Percentiles rank a stretch among this genome's conserved stretches.
phyloP scores from a whole-genome alignment of 1,140 invertebrate genomes.

The Drosophila paulistorum region DNA sequence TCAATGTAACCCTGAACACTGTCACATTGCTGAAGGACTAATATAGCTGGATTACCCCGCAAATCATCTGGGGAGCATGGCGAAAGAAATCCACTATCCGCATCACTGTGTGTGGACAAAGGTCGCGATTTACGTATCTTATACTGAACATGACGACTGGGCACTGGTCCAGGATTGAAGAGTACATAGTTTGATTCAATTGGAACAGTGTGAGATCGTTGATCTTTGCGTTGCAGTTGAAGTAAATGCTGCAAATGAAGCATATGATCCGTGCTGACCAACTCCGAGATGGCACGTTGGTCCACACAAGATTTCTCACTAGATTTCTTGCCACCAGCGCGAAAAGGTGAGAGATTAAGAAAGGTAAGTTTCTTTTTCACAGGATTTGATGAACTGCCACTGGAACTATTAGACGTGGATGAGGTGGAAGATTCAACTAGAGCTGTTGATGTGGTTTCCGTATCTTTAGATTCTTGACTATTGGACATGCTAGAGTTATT shows the following conservation, averaged over 20 bases:
- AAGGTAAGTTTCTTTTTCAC: conserved; percentile 74
- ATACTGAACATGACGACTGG: conserved; percentile 80
- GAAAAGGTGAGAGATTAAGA: conserved; percentile 76
- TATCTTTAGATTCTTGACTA: conserved; percentile 79
- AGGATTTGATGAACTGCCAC: conserved; percentile 56
- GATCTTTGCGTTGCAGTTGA: conserved; percentile 56
- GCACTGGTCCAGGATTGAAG: conserved; percentile 80
- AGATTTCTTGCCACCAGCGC: conserved; percentile 43
- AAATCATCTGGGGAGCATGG: conserved; percentile 80
- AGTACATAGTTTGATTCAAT: conserved; percentile 81
- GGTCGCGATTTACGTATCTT: conserved; percentile 78
- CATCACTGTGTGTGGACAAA: conserved; percentile 79
- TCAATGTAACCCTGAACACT: conserved; percentile 82
- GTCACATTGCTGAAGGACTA: conserved; percentile 82
- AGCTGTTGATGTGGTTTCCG: conserved; percentile 76
- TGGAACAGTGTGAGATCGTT: conserved; percentile 71
- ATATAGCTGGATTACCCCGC: conserved; percentile 71
- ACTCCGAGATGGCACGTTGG: conserved; percentile 65
- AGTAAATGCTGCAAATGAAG: conserved; percentile 71
- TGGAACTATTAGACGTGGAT: conserved; percentile 65
- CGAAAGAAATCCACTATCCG: conserved; percentile 81
- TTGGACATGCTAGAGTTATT: conserved; percentile 73
- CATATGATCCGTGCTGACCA: conserved; percentile 76
- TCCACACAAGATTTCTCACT: conserved; percentile 30
- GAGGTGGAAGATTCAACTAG: conserved; percentile 76